Conservation (phyloP, 2,888 invertebrate species). For the Pyrrhosoma nymphula region DNA sequence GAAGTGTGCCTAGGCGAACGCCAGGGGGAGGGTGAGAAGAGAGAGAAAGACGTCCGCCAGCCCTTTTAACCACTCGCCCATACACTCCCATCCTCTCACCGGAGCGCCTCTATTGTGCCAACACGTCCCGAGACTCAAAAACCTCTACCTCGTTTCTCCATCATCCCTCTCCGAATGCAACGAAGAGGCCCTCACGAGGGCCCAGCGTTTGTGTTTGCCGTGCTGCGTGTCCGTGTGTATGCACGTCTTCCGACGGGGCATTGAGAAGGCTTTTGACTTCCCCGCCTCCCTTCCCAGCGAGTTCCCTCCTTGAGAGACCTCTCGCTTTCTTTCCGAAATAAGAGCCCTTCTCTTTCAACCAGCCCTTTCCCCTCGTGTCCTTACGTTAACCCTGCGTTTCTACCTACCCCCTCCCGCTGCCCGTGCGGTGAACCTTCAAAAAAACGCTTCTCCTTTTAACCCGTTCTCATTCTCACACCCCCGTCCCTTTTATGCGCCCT, state of each 20-base stretch:
- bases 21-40: neutral
- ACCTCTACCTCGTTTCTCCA: neutral
- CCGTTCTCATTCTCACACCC: too few species aligned
- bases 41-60: neutral
- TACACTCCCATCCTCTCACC: neutral
- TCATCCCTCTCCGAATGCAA: neutral
- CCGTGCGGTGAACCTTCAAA: neutral
- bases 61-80: neutral
- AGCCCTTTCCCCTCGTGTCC: neutral
- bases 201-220: neutral
- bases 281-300: neutral
- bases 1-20: neutral
- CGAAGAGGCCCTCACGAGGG: neutral
- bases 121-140: neutral
- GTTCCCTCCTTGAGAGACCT: neutral
- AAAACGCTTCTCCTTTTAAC: neutral
- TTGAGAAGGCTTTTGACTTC: neutral
- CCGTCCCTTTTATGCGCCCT: neutral
- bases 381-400: neutral
- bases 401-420: neutral
- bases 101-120: conserved; percentile 35
- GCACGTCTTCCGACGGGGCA: conserved; percentile 3
- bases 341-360: neutral
- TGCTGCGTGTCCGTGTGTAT: neutral
- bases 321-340: neutral